Percentiles rank a stretch among this genome's conserved stretches.
phyloP scores from a whole-genome alignment of 2,113 vertebrate genomes.

The Butastur rufipennis region DNA sequence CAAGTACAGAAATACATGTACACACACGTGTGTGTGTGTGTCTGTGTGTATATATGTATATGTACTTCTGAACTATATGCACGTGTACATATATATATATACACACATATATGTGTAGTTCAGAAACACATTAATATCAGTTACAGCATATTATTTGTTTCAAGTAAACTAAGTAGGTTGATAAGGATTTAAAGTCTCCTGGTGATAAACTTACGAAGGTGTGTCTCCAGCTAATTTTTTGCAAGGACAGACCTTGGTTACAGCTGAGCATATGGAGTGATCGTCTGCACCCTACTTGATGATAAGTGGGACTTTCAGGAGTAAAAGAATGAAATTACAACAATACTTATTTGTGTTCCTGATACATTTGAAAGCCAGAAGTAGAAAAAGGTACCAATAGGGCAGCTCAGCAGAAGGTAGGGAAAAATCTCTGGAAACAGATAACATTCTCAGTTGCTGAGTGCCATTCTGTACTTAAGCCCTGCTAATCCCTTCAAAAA shows the following conservation, averaged over 20 bases:
- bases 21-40: accelerated
- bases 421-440: constrained; percentile 4
- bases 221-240: neutral
- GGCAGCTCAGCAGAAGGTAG: neutral
- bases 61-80: neutral
- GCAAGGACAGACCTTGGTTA: neutral
- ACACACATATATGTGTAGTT: neutral
- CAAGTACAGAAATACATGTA: neutral
- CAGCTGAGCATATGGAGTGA: neutral
- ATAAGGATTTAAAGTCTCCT: neutral
- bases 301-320: constrained; percentile 4
- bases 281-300: neutral
- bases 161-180: neutral
- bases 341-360: neutral
- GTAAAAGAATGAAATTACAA: neutral
- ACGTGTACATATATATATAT: neutral
- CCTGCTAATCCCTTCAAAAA: constrained; percentile 8
- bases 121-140: neutral
- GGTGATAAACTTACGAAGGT: neutral
- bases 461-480: neutral
- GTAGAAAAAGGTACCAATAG: neutral
- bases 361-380: constrained; percentile 14
- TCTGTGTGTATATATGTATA: neutral
- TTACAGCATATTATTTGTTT: constrained; percentile 25
- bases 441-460: constrained; percentile 8